Base-by-base conservation (phyloP, 2,888 invertebrate genomes). In the Agriotes lineatus region DNA sequence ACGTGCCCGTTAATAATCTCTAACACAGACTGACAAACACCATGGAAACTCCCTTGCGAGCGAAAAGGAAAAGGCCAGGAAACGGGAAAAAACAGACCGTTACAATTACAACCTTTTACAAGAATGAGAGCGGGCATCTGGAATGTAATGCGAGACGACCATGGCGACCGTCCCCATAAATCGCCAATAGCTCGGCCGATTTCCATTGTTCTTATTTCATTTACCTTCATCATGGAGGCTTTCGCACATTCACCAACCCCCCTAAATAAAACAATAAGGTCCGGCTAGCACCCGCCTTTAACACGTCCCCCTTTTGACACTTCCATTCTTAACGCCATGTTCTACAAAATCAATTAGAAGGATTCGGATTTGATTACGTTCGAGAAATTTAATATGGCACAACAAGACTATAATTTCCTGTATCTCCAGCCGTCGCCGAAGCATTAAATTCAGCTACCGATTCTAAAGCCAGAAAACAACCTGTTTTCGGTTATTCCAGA, bases 251-350 rank as follows among this genome's bases (percentile, higher is more conserved):
- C 56, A 68, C 58, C 68, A 70, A 72, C 73, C 72, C 74, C 71
- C 58, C 65, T 65, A 67, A 70, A 69, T 72, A 75, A 75, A 76
- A 75, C 74, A 76, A 76, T 72, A 71, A 72, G 60, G 67, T 66
- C 71, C 70, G 54, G 64, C 64, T 67, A 68, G 69, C 68, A 74
- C 73, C 72, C 76, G 76, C 76, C 76, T 72, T 72, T 72, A 70
- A 74, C 70, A 72, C 74, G 74, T 74, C 72, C 74, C 75, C 73
- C 72, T 72, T 25, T 70, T 76, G 71, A 71, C 75, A 74, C 75
- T 75, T 73, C 59, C 66, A 42, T 61, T 64, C 63, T 72, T 74
- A 72, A 75, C 77, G 77, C 77, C 75, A 76, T 76, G 73, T 76
- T 76, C 58, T 65, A 48, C 37, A 58, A 58, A 20, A 58, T 58